Evolutionary conservation across 2,888 invertebrate species (phyloP).

Genomic region (Adelognathus sp.): DNA sequence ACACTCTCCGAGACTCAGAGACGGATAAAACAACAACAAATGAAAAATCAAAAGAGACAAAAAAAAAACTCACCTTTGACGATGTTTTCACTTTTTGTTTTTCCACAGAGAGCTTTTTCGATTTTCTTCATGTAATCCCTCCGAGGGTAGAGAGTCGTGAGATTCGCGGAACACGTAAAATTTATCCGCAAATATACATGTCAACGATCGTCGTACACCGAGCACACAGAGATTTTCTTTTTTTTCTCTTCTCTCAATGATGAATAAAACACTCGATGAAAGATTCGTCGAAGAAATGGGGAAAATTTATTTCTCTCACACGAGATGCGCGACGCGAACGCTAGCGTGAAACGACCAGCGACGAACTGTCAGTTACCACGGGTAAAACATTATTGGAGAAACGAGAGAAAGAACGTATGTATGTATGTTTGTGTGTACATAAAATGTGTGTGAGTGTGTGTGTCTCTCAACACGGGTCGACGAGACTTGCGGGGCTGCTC

Average conservation of each 20-base stretch:
- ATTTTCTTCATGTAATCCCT: conserved; percentile 56
- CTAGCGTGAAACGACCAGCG: conserved; percentile 31
- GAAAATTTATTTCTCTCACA: conserved; percentile 47
- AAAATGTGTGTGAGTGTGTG: neutral
- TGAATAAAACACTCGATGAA: conserved; percentile 7
- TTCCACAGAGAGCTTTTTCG: conserved; percentile 17
- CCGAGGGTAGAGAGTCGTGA: conserved; percentile 44
- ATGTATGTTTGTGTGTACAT: neutral
- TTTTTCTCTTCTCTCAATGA: too few species aligned
- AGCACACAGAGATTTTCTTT: neutral
- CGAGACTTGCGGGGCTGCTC: conserved; percentile 65
- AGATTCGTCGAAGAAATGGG: neutral
- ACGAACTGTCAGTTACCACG: conserved; percentile 58
- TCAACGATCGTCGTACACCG: conserved; percentile 1
- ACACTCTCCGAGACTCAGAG: neutral
- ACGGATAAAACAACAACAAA: neutral
- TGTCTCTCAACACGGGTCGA: neutral
- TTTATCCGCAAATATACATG: conserved; percentile 25
- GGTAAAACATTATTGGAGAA: conserved; percentile 42
- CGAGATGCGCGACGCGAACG: conserved; percentile 62
- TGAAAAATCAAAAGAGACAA: neutral
- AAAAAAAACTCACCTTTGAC: conserved; percentile 19
- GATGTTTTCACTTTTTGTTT: conserved; percentile 26
- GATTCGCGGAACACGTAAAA: conserved; percentile 19
- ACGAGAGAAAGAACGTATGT: neutral